A percentile compares a stretch with the other conserved stretches of the same genome.
Evolutionary conservation across 1,140 invertebrate genomes (phyloP).

Genomic region (Drosophila sproati): DNA sequence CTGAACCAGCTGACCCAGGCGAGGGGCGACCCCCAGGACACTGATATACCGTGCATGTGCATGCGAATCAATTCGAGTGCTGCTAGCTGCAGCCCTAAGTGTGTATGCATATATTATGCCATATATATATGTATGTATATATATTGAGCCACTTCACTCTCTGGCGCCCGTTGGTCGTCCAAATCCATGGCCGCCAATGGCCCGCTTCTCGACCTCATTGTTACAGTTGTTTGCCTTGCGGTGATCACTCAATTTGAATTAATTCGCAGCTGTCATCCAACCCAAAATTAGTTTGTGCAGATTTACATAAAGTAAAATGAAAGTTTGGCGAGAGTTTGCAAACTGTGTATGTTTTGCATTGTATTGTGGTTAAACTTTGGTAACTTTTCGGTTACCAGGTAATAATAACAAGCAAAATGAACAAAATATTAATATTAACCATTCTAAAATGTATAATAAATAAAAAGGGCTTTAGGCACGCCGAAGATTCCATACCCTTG

Average conservation of each 20-base stretch:
- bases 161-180: neutral
- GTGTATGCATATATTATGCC: constrained; percentile 73
- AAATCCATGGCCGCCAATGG: constrained; percentile 4
- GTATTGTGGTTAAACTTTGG: constrained; percentile 18
- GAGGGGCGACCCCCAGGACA: constrained; percentile 9
- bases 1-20: constrained; percentile 50
- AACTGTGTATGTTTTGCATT: constrained; percentile 14
- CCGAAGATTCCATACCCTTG: no score
- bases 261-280: constrained; percentile 78
- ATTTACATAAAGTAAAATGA: constrained; percentile 73
- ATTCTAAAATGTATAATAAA: no score
- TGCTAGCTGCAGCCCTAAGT: constrained; percentile 33
- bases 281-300: constrained; percentile 71
- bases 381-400: neutral
- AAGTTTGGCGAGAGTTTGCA: constrained; percentile 43
- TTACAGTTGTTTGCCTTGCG: constrained; percentile 64
- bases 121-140: constrained; percentile 71
- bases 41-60: constrained; percentile 50
- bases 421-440: no score
- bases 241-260: constrained; percentile 82
- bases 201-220: neutral
- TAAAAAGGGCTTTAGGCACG: no score
- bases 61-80: constrained; percentile 43
- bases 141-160: constrained; percentile 23
- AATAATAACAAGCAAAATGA: neutral